These are phyloP conservation scores for Zoanthus gigantus DNA, from an alignment of 92 coral and sea anemone species.

Conservation along the genomic window DNA sequence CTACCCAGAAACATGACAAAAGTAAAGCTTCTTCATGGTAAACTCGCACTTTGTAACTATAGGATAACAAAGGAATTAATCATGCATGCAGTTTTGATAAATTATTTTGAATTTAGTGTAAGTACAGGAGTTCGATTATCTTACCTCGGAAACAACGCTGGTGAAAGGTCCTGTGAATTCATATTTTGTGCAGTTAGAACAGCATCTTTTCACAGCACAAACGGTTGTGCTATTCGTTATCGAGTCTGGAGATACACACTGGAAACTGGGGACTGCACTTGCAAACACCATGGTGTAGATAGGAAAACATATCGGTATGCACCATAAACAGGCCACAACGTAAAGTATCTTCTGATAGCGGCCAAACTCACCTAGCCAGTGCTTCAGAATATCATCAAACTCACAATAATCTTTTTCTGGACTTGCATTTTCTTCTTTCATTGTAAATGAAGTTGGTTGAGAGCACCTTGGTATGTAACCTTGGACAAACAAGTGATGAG, in stretches of 20 bases:
- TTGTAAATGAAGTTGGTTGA: neutral
- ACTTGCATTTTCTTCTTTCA: constrained; percentile 1
- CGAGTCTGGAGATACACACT: constrained; percentile 25
- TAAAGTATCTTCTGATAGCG: constrained; percentile 37
- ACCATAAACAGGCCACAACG: constrained; percentile 36
- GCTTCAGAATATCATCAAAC: constrained; percentile 24
- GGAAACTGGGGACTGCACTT: constrained; percentile 26
- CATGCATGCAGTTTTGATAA: neutral
- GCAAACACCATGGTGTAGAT: constrained; percentile 47
- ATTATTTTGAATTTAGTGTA: neutral
- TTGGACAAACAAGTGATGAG: neutral
- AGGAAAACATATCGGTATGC: constrained; percentile 36
- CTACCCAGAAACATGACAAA: too few species aligned
- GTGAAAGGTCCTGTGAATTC: constrained; percentile 66
- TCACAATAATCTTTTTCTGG: constrained; percentile 6
- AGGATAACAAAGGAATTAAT: neutral
- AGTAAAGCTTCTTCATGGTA: too few species aligned
- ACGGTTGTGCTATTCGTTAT: neutral
- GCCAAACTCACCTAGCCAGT: constrained; percentile 43
- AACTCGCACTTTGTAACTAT: too few species aligned
- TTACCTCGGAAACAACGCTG: constrained; percentile 87
- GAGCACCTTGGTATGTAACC: neutral
- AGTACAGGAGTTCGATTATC: neutral
- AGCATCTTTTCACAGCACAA: constrained; percentile 57
- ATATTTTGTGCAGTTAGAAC: constrained; percentile 69